Evolutionary conservation across 2,113 vertebrate genomes (phyloP).

Genomic region (Psittacula cyanocephala): DNA sequence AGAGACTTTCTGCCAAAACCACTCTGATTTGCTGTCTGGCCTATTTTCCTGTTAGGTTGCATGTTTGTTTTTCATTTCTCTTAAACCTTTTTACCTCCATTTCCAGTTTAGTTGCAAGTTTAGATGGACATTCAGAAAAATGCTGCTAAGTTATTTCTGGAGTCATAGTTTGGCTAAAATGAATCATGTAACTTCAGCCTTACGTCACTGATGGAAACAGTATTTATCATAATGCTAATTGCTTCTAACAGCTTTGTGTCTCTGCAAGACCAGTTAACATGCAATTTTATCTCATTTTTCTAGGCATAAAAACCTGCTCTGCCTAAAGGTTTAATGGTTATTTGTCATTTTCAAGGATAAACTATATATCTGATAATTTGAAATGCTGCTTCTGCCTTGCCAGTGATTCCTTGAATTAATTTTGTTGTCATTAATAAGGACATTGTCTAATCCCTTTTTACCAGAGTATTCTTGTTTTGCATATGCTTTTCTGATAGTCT

Average conservation of each 20-base stretch:
- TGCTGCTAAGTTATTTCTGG: not conserved
- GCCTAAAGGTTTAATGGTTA: not conserved
- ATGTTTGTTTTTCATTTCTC: not conserved
- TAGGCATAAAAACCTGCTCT: not conserved
- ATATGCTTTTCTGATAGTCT: not conserved
- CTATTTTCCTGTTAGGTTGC: not conserved
- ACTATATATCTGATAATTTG: not conserved
- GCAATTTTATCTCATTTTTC: not conserved
- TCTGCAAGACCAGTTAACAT: not conserved
- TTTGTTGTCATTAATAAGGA: not conserved
- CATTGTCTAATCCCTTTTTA: not conserved
- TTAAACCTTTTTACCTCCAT: not conserved
- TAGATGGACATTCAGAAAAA: not conserved
- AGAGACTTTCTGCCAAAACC: not conserved
- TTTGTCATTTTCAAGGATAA: not conserved
- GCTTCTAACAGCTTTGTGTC: not conserved
- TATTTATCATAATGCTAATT: not conserved
- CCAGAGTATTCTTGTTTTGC: not conserved
- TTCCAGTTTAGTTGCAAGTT: not conserved
- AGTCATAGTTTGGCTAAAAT: not conserved
- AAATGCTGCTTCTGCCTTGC: not conserved
- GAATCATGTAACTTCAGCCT: not conserved
- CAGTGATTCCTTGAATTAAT: not conserved
- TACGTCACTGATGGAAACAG: not conserved
- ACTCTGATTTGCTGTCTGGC: not conserved